Base-by-base conservation (phyloP, 1,140 invertebrate species). In the Lycorma delicatula region DNA sequence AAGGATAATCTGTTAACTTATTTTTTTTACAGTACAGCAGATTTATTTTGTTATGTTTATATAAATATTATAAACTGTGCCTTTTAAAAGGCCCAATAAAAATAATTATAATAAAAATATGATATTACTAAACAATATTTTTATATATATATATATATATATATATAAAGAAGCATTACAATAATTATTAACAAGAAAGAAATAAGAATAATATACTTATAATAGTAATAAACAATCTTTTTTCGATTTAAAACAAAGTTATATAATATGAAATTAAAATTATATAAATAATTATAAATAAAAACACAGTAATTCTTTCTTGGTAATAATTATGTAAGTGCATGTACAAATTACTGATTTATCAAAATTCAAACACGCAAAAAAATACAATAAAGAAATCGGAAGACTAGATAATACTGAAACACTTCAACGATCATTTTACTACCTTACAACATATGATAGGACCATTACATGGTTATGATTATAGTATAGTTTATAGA, bases 381-480 rank as follows among this genome's bases (percentile, higher is more conserved):
- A n/a, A n/a, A n/a, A n/a, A n/a, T n/a, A n/a, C n/a, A n/a, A n/a
- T 20, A 44, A 44, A 44, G 23, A 44, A 44, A 5, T 44, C 41
- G 41, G 41, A 44, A 44, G 41, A 44, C 41, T 44, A 44, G 41
- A 44, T 44, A 44, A 44, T 44, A 44, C 41, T 44, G 41, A 44
- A 44, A 44, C 41, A 22, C 41, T 44, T 22, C 41, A 44, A 44
- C 41, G 23, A 20, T 44, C 41, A 4, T 44, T 44, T 16, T 20
- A 44, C 41, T 16, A 44, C 3, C 5, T 44, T 20, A 44, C 5
- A 44, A 11, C 13, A n/a, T n/a, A n/a, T n/a, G n/a, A n/a, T n/a
- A n/a, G n/a, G n/a, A n/a, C n/a, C n/a, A n/a, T n/a, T n/a, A n/a
- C n/a, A n/a, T n/a, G n/a, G n/a, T n/a, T n/a, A n/a, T n/a, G n/a